Base-by-base conservation (phyloP, 2,113 vertebrate genomes). In the Corydoras sp. region DNA sequence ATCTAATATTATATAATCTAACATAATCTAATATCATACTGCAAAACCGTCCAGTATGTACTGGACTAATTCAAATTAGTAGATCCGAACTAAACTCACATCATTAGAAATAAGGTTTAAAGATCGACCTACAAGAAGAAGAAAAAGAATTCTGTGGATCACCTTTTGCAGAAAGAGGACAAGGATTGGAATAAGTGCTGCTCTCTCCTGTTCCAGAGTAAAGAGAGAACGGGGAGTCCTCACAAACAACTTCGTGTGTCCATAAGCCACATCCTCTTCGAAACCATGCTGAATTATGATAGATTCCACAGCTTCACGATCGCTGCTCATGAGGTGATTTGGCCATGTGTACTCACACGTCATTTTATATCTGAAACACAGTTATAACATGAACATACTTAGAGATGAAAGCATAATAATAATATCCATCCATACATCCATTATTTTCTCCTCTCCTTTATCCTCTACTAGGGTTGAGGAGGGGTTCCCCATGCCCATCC, bases 341-440 rank as follows among this genome's bases (percentile, higher is more conserved):
- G 95, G 95, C 95, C 95, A 98, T 0, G 95, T 98, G 88, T 95
- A 98, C 81, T 96, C 95, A 0, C 94, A 96, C 0, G 95, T 98
- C 95, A 98, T 98, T 81, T 98, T 98, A 72, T 98, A 97, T 75
- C 95, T 96, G 54, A 13, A 15, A 10, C 1, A 14, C 49, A 11
- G 49, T 50, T 11, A 50, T 11, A 50, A 50, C 49, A 50, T 9
- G 18, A 24, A 24, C 18, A 24, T 24, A 24, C 18, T 24, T 11
- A 1, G 10, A 55, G 53, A 55, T 5, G 11, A 55, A 55, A 55
- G 9, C 11, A 4, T 55, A 4, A 55, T 24, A 24, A 24, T 1
- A 24, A 24, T 24, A 24, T 24, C 18, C 18, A 24, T 24, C 18
- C 18, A 24, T 24, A 24, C 18, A 24, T 24, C 18, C 18, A 24